phyloP scores from a whole-genome alignment of 2,797 vertebrate genomes.

The Galago senegalensis region DNA sequence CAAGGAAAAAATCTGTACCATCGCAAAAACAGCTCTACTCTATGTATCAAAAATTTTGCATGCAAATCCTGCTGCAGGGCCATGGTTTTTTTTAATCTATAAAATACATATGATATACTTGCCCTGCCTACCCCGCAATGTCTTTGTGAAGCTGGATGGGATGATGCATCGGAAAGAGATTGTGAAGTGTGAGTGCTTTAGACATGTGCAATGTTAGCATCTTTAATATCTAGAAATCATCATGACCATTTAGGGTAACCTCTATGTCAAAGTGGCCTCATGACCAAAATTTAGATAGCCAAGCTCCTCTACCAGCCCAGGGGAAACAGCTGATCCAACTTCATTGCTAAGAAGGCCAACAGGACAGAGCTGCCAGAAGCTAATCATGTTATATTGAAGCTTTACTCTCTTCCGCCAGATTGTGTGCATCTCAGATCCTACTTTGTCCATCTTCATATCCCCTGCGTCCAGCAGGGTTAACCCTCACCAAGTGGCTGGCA shows the following conservation, averaged over 20 bases:
- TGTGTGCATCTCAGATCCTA: background rate
- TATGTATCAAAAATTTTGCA: background rate
- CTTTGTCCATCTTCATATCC: background rate
- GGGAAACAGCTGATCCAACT: slow-evolving; percentile 21
- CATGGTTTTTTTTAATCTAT: background rate
- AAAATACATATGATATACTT: background rate
- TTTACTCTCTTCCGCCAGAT: background rate
- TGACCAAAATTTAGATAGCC: background rate
- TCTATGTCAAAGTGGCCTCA: background rate
- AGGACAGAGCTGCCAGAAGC: background rate
- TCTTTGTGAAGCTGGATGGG: background rate
- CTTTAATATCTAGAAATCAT: slow-evolving; percentile 45
- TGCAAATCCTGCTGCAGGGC: background rate
- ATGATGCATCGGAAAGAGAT: background rate
- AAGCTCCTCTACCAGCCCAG: background rate
- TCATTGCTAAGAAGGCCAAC: background rate
- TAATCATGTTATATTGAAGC: background rate
- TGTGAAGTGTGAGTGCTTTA: slow-evolving; percentile 5
- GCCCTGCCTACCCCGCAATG: background rate
- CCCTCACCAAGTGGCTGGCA: background rate
- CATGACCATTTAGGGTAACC: background rate
- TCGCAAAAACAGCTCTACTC: background rate
- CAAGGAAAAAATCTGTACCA: background rate
- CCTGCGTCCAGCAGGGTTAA: background rate
- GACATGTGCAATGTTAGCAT: background rate